Base-by-base conservation (phyloP, 2,888 invertebrate genomes). In the Leptopilina drosophilae region DNA sequence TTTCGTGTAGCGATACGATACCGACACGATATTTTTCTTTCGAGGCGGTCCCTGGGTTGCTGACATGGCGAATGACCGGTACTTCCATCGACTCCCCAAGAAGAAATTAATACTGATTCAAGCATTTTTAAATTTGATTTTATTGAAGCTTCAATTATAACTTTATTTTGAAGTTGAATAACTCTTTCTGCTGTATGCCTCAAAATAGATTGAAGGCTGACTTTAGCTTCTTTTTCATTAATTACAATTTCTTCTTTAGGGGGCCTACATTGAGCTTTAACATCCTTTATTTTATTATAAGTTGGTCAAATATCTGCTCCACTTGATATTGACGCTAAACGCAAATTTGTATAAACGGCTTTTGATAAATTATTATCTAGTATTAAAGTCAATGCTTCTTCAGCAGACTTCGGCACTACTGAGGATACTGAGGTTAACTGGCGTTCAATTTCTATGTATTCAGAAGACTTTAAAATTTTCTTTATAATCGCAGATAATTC, bases 241-340 rank as follows among this genome's bases (percentile, higher is more conserved):
- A 78, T 73, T 26, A 66, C 42, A 67, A 73, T 64, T 66, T 46
- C 56, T 76, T 79, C 66, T 56, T 76, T 79, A 26, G 33, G 33
- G 33, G 4, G 33, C 33, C 33, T 33, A 4, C 33, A 33, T 20
- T 20, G 20, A 20, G 20, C 20, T 20, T 20, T 20, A 20, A 20
- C 20, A 20, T 0, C 0, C 20, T 20, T 20, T 20, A 20, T 20
- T 20, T 20, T 20, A 20, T 20, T 20, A 20, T 20, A 20, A 20
- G 20, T 1, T 20, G 20, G 20, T 1, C 20, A 20, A 20, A 20
- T 20, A 20, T 20, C 20, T 20, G 20, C 20, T 20, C 1, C 20
- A 20, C 20, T 20, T 20, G 20, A 20, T 1, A 20, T 20, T 20
- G 20, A 20, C 20, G 20, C 20, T 20, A 20, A 20, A 20, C 20